Conservation (phyloP, 1,140 invertebrate species). For the Cephus cinctus region DNA sequence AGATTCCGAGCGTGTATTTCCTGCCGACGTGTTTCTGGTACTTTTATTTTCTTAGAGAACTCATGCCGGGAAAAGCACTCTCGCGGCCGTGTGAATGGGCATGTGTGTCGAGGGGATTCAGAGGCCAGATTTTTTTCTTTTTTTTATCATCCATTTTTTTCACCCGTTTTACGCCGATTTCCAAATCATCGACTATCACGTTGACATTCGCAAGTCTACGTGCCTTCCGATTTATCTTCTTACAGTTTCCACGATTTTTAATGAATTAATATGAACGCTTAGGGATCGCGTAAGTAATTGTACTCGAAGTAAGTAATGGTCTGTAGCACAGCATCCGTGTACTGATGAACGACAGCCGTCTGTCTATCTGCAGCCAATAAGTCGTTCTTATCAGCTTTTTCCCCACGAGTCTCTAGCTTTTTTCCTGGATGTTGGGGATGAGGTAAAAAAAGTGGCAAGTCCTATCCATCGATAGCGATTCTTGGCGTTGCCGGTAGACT, state of each 20-base stretch:
- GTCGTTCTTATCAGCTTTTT: slow-evolving; percentile 33
- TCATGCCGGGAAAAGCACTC: slow-evolving; percentile 21
- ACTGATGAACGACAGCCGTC: slow-evolving; percentile 40
- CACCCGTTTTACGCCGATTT: too few species aligned
- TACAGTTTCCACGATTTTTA: too few species aligned
- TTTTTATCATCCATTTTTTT: too few species aligned
- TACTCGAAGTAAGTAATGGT: too few species aligned
- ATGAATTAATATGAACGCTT: too few species aligned
- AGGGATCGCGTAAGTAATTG: too few species aligned
- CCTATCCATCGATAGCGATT: slow-evolving; percentile 36
- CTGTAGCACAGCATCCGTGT: too few species aligned
- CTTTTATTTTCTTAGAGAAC: slow-evolving; percentile 12
- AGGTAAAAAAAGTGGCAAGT: slow-evolving; percentile 20
- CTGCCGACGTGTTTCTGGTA: not conserved
- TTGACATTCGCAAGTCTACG: too few species aligned
- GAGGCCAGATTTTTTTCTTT: too few species aligned
- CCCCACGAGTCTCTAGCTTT: slow-evolving; percentile 23
- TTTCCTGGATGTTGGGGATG: slow-evolving; percentile 23
- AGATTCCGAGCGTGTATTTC: slow-evolving; percentile 9
- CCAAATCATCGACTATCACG: too few species aligned
- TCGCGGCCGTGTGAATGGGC: slow-evolving; percentile 40
- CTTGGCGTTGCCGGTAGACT: slow-evolving; percentile 36
- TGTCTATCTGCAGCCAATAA: slow-evolving; percentile 37
- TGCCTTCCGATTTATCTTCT: too few species aligned
- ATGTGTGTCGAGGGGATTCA: too few species aligned